Conservation (phyloP, 1,140 invertebrate species). For the Antheraea mylitta region DNA sequence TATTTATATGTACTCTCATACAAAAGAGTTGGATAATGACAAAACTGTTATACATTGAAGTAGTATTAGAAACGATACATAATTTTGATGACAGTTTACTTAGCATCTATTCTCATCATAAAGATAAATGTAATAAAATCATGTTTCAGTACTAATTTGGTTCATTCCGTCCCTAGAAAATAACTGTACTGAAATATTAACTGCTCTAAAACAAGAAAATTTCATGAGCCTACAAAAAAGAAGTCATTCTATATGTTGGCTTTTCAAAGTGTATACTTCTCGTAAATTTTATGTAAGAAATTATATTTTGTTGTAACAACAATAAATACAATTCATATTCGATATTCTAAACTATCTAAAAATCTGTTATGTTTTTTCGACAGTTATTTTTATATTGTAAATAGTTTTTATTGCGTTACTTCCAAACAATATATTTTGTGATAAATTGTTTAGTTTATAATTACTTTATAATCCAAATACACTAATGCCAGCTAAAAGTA, state of each 20-base stretch:
- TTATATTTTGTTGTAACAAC: no score
- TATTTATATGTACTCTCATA: slow-evolving; percentile 35
- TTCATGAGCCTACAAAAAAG: neutral
- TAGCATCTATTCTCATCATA: neutral
- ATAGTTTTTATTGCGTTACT: neutral
- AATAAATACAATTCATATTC: no score
- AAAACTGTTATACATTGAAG: neutral
- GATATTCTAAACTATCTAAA: no score
- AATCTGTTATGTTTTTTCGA: neutral
- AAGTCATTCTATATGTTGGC: no score
- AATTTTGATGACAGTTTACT: neutral
- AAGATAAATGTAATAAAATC: neutral
- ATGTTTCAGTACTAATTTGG: slow-evolving; percentile 37
- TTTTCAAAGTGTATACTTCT: no score
- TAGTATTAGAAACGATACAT: neutral
- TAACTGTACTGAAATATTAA: slow-evolving; percentile 10
- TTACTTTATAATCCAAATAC: slow-evolving; percentile 69
- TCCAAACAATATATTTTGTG: slow-evolving; percentile 37
- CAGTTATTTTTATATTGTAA: neutral
- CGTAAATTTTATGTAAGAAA: no score
- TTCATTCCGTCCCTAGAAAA: slow-evolving; percentile 65
- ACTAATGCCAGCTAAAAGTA: slow-evolving; percentile 75
- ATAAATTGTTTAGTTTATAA: slow-evolving; percentile 60
- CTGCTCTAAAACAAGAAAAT: neutral
- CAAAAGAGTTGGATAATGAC: neutral